Conservation (phyloP, 2,113 vertebrate species). For the Elachura formosa region DNA sequence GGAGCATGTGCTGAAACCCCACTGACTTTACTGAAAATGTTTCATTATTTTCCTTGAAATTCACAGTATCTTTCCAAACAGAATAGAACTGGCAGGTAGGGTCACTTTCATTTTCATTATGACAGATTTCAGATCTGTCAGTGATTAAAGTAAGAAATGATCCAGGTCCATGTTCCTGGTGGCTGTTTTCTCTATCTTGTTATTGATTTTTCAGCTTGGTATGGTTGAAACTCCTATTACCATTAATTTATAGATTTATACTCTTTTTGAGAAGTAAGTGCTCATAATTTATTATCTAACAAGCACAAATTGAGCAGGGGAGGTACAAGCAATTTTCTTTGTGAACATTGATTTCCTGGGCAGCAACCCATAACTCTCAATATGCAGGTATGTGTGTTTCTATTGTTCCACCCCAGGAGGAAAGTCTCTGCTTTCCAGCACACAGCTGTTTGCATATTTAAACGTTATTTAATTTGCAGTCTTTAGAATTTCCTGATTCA, state of each 20-base stretch:
- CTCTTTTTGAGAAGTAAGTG: neutral
- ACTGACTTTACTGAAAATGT: neutral
- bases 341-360: neutral
- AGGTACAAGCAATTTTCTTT: neutral
- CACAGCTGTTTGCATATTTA: neutral
- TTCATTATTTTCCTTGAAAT: neutral
- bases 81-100: neutral
- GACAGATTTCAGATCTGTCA: neutral
- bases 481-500: neutral
- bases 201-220: neutral
- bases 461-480: neutral
- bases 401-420: neutral
- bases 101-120: neutral
- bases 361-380: neutral
- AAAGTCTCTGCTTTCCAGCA: neutral
- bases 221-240: neutral
- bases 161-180: neutral
- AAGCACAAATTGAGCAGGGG: neutral
- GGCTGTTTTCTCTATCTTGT: neutral
- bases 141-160: neutral
- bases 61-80: neutral
- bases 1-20: neutral
- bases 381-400: neutral
- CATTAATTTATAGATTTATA: neutral
- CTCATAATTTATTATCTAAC: neutral